Evolutionary conservation across 1,140 invertebrate genomes (phyloP), one percentile per base, ranked within the genome.

Genomic region (Aphidius ervi): DNA sequence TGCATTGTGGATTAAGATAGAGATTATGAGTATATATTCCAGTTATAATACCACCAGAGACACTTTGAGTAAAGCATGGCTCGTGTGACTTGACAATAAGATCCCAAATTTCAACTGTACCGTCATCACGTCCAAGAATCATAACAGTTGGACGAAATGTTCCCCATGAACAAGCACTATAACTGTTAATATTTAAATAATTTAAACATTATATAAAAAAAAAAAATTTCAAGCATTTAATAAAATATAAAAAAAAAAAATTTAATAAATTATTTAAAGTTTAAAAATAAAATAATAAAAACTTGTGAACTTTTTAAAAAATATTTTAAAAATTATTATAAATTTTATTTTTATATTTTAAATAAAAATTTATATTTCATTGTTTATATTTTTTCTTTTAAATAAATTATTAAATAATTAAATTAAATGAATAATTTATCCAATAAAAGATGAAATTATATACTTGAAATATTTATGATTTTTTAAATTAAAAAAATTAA

Each of bases 91-190:
- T 82, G 47, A 72, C 62, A 41, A 80, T 62, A 49, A 87, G 73
- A 69, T 85, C 82, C 85, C 85, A 87, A 20, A 82, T 77, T 59
- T 86, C 84, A 0, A 84, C 64, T 5, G 74, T 79, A 8, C 85
- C 85, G 68, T 84, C 82, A 3, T 70, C 75, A 5, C 81, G 74
- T 6, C 77, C 78, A 2, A 86, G 43, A 40, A 81, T 79, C 1
- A 86, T 61, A n/a, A 82, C 70, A 4, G 78, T 76, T 1, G 83
- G 78, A 39, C 77, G 74, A 0, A 69, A 69, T 42, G 67, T 70
- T 20, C 80, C 82, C 83, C 84, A 86, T 3, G 73, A 71, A 6
- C 81, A 81, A 3, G 76, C 70, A 0, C 84, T 85, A n/a, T 85
- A 75, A 40, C 80, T 81, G 31, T 23, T 31, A 50, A 50, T 43